A percentile compares a stretch with the other conserved stretches of the same genome.
Conservation (phyloP, 2,888 invertebrate genomes). For the Chironomus tentans region DNA sequence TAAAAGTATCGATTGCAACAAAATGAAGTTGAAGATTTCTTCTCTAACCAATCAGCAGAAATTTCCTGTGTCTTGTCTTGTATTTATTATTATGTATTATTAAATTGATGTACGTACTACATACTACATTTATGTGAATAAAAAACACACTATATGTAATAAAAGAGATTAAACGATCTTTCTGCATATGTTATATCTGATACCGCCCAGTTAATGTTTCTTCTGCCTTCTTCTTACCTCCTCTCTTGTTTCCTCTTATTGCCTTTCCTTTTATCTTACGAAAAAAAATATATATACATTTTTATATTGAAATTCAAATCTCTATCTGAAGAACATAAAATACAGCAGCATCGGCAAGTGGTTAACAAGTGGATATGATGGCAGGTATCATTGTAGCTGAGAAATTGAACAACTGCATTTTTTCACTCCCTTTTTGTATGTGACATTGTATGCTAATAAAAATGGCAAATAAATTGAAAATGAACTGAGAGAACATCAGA, state of each 20-base stretch:
- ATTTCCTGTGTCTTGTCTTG: neutral
- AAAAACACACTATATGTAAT: neutral
- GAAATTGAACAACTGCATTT: neutral
- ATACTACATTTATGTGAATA: neutral
- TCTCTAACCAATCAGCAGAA: neutral
- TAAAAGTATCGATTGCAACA: too few species aligned
- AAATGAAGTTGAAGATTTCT: too few species aligned
- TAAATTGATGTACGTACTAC: neutral
- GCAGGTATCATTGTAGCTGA: neutral
- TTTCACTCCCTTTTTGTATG: neutral
- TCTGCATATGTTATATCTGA: slow-evolving; percentile 4
- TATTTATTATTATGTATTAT: neutral
- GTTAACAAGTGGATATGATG: too few species aligned
- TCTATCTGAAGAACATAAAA: neutral
- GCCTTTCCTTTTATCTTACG: neutral
- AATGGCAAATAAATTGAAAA: neutral
- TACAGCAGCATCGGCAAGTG: neutral
- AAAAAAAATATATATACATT: neutral
- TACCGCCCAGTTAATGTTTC: slow-evolving; percentile 14
- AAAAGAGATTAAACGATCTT: slow-evolving; percentile 6
- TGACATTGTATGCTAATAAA: slow-evolving; percentile 6
- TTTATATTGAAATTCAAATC: neutral
- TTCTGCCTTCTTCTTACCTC: too few species aligned
- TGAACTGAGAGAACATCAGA: neutral
- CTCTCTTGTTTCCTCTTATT: neutral